Conservation (phyloP, 2,888 invertebrate genomes). For the Sphecodes monilicornis region DNA sequence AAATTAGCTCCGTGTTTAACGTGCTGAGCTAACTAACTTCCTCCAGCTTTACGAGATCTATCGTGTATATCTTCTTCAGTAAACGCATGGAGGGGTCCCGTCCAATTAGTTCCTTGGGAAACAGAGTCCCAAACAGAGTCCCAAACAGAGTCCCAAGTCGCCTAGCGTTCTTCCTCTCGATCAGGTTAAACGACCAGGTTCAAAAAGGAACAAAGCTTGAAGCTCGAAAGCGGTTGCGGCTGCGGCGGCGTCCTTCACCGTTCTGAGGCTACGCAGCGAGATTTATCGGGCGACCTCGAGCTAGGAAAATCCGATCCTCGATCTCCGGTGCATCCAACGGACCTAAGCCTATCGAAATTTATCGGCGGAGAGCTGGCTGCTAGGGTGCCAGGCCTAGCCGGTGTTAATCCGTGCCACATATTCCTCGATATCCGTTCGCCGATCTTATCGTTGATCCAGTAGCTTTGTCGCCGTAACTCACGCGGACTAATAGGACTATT, state of each 20-base stretch:
- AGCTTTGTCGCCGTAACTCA: slow-evolving; percentile 59
- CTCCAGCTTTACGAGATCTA: too few relatives aligned
- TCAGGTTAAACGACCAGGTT: not conserved
- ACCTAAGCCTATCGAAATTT: slow-evolving; percentile 64
- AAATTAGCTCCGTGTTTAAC: too few relatives aligned
- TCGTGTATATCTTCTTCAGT: too few relatives aligned
- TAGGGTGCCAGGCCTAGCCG: slow-evolving; percentile 24
- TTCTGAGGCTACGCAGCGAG: slow-evolving; percentile 2
- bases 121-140: not conserved
- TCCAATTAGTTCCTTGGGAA: not conserved
- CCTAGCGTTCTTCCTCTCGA: not conserved
- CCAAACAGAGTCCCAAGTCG: not conserved
- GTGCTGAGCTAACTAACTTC: too few relatives aligned
- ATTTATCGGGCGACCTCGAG: slow-evolving; percentile 49
- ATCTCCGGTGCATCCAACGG: slow-evolving; percentile 50
- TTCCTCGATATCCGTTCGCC: slow-evolving; percentile 50
- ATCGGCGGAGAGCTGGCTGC: slow-evolving; percentile 33
- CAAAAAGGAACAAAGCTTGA: not conserved
- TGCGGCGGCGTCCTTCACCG: slow-evolving; percentile 24
- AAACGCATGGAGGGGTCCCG: not conserved
- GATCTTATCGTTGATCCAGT: slow-evolving; percentile 62
- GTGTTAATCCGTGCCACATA: slow-evolving; percentile 59
- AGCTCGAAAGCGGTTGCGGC: not conserved
- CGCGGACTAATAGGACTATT: slow-evolving; percentile 64
- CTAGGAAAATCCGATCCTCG: slow-evolving; percentile 50